phyloP scores from a whole-genome alignment of 92 coral and sea anemone genomes.

The Actinostola sp. region DNA sequence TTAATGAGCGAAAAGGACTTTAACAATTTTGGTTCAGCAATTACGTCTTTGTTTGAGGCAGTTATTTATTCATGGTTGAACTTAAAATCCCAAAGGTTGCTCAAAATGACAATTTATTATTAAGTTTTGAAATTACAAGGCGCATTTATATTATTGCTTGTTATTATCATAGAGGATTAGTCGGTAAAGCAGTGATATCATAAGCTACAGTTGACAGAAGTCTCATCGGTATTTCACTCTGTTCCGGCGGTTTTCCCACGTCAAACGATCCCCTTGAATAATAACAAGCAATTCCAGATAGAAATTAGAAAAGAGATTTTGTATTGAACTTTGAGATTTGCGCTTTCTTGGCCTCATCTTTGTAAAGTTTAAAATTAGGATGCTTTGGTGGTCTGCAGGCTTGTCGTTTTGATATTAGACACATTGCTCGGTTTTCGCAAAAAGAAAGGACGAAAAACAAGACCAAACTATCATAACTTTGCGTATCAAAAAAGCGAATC shows the following conservation, averaged over 20 bases:
- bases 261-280: constrained; percentile 21
- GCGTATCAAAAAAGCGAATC: no score
- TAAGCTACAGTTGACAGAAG: constrained; percentile 6
- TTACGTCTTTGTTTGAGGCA: not conserved
- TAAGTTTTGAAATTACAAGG: constrained; percentile 9
- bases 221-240: constrained; percentile 2
- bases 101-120: not conserved
- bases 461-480: no score
- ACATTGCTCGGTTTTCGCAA: not conserved
- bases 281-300: not conserved
- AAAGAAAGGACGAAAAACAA: no score
- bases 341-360: not conserved
- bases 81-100: not conserved
- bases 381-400: not conserved
- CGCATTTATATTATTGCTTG: constrained; percentile 7
- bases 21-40: constrained; percentile 8
- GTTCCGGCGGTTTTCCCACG: constrained; percentile 7
- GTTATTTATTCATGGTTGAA: constrained; percentile 18
- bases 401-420: not conserved
- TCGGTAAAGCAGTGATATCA: not conserved
- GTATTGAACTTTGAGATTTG: constrained; percentile 4
- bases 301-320: not conserved
- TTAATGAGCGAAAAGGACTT: constrained; percentile 14
- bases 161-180: constrained; percentile 8
- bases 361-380: not conserved